These are phyloP conservation scores for Apamea monoglypha DNA, from an alignment of 2,888 invertebrate genomes.

Conservation along the genomic window DNA sequence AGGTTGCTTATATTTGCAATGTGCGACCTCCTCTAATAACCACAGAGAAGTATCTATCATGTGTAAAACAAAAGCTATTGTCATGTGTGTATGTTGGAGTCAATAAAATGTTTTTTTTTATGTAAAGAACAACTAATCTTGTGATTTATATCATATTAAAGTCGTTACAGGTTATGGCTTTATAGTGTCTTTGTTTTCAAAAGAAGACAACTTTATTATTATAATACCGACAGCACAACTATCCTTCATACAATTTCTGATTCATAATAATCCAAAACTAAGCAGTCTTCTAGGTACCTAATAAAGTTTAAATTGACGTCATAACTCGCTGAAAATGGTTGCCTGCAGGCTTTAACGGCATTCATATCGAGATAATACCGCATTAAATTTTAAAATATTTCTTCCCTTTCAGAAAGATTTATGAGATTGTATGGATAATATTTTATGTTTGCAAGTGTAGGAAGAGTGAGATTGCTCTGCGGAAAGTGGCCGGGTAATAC, in stretches of 20 bases:
- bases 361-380: constrained; percentile 28
- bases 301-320: constrained; percentile 9
- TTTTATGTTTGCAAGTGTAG: constrained; percentile 46
- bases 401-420: constrained; percentile 32
- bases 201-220: background rate
- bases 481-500: background rate
- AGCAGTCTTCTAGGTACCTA: background rate
- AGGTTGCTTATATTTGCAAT: too few species aligned
- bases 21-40: too few species aligned
- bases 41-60: too few species aligned
- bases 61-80: too few species aligned
- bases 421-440: constrained; percentile 28
- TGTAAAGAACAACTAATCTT: too few species aligned
- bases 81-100: too few species aligned
- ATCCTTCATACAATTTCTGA: background rate
- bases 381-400: constrained; percentile 53
- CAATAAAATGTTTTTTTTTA: too few species aligned
- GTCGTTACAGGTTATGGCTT: too few species aligned
- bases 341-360: constrained; percentile 5
- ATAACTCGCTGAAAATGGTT: constrained; percentile 28
- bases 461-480: constrained; percentile 14
- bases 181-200: background rate
- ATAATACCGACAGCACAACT: background rate
- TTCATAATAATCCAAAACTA: constrained; percentile 9
- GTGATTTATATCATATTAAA: too few species aligned